Evolutionary conservation across 2,797 vertebrate genomes (phyloP).

Genomic region (Babyrousa celebensis): DNA sequence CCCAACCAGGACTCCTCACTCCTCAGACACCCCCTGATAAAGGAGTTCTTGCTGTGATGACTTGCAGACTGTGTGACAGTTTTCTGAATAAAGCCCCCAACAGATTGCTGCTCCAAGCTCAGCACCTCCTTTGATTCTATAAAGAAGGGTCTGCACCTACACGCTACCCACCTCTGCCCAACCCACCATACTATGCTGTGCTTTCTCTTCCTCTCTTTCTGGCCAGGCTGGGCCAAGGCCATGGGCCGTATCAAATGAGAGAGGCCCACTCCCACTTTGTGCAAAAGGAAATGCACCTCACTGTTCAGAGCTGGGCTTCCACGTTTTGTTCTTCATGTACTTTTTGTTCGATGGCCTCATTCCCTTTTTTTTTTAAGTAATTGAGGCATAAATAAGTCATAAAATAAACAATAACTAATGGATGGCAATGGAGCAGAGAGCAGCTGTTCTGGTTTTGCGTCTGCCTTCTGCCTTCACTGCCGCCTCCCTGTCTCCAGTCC

Average conservation of each 20-base stretch:
- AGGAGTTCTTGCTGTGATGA: background rate
- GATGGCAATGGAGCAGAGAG: background rate
- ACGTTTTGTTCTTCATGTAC: background rate
- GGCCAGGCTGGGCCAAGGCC: background rate
- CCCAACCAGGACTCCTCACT: background rate
- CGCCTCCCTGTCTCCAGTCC: background rate
- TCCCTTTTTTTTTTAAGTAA: background rate
- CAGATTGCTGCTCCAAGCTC: accelerated
- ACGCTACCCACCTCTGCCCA: background rate
- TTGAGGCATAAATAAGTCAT: background rate
- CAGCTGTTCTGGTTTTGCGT: background rate
- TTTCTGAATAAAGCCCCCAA: background rate
- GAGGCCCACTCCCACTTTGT: too few relatives aligned
- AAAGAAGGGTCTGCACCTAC: background rate
- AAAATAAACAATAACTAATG: background rate
- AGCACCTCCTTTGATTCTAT: background rate
- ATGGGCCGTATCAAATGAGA: background rate
- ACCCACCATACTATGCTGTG: background rate
- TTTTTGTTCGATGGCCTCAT: background rate
- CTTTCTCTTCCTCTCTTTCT: background rate
- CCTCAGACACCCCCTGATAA: background rate
- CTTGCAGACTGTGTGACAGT: background rate
- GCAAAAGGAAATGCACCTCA: background rate
- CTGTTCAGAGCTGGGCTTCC: background rate
- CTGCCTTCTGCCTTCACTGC: background rate